Evolutionary conservation across 2,888 invertebrate genomes (phyloP), one percentile per base, ranked within the genome.

Genomic region (Dynastes tityus): DNA sequence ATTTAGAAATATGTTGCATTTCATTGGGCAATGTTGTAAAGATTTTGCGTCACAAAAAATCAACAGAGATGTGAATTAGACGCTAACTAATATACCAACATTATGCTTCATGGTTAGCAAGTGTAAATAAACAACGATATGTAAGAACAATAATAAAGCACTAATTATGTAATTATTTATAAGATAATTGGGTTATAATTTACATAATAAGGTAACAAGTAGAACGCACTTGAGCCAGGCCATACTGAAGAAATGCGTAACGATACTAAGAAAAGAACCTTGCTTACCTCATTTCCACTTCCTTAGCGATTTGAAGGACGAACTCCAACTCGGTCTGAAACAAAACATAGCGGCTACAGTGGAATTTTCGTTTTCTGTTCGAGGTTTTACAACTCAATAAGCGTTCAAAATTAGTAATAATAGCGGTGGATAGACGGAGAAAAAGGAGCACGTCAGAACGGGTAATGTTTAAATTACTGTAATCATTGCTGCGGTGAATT

Each of bases 261-360:
- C 29, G 45, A 45, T 45, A 45, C 45, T 9, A 45, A 16, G 55
- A 55, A 16, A 53, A 55, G 4, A 45, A 55, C 16, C 11, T 68
- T 22, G 92, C 94, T 93, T 88, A 95, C 95, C 91, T 91, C 2
- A 90, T 90, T 88, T 95, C 94, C 61, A 97, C 93, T 87, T 94
- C 93, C 82, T 92, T 92, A 4, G 96, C 95, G 13, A 94, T 92
- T 83, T 94, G 91, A 37, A 93, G 89, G 3, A 96, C 94, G 84
- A 94, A 95, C 65, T 94, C 93, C 83, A 93, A 84, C 86, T 97
- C 95, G 37, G 93, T 94, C 91, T 93, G 90, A 64, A 90, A 91
- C 82, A 85, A 85, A 85, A 84, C 82, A 68, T 16, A 22, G 4
- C 55, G 55, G 22, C 27, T 55, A 55, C 55, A 16, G 8, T 55